Evolutionary conservation across 2,888 invertebrate species (phyloP).

Genomic region (Latrodectus elegans): DNA sequence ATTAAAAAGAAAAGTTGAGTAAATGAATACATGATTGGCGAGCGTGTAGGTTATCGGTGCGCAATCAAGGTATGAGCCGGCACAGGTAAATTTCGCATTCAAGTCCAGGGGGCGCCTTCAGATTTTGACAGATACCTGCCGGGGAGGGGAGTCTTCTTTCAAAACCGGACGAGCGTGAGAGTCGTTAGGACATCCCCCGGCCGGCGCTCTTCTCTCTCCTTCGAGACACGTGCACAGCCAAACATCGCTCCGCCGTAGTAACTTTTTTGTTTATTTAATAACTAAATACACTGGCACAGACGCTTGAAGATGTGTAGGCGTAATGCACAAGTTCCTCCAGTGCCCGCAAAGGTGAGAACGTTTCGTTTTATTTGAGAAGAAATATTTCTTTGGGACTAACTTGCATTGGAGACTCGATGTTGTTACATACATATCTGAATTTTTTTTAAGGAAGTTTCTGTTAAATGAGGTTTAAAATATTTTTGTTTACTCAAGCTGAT

Average conservation of each 20-base stretch:
- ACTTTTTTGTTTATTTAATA: too few relatives aligned
- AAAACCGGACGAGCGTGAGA: slow-evolving; percentile 2
- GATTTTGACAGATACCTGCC: slow-evolving; percentile 5
- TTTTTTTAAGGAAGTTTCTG: too few relatives aligned
- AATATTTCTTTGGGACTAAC: too few relatives aligned
- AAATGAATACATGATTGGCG: background rate
- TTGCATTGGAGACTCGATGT: too few relatives aligned
- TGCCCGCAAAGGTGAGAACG: background rate
- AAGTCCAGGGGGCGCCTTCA: slow-evolving; percentile 1
- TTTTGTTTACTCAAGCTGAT: too few relatives aligned
- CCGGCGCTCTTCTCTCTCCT: too few relatives aligned
- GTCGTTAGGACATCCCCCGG: background rate
- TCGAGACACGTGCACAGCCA: background rate
- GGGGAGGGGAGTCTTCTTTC: background rate
- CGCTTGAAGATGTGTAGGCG: background rate
- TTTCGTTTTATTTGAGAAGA: too few relatives aligned
- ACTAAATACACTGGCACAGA: background rate
- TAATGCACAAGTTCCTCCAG: background rate
- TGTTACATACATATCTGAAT: too few relatives aligned
- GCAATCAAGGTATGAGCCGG: slow-evolving; percentile 1
- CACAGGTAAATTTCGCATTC: background rate
- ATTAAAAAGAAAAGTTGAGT: too few relatives aligned
- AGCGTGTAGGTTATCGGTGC: background rate
- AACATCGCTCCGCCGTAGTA: too few relatives aligned
- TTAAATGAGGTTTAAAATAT: too few relatives aligned